A percentile compares a stretch with the other conserved stretches of the same genome.
These are phyloP conservation scores for Operophtera brumata DNA, from an alignment of 2,888 invertebrate species.

Conservation along the genomic window DNA sequence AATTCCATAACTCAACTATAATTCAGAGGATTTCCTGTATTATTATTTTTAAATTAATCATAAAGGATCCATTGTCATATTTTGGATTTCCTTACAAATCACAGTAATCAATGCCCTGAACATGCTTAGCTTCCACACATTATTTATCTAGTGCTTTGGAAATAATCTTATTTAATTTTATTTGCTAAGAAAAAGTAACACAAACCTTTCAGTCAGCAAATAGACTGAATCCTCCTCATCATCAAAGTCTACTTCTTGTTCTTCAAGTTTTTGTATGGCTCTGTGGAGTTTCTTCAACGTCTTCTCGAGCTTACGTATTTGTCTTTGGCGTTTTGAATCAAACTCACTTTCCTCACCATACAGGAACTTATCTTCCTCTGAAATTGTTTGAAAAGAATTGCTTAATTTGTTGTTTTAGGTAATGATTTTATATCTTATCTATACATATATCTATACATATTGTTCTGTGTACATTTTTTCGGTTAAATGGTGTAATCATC, in stretches of 20 bases:
- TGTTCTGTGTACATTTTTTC: no score
- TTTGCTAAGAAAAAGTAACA: not conserved
- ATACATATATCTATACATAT: no score
- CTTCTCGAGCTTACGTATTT: conserved; percentile 80
- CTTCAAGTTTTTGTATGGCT: conserved; percentile 84
- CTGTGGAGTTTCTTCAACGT: conserved; percentile 82
- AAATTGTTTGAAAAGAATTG: conserved; percentile 17
- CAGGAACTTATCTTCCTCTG: conserved; percentile 45
- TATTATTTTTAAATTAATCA: no score
- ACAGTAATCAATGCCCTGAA: not conserved
- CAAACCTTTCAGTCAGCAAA: conserved; percentile 83
- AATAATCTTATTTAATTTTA: not conserved
- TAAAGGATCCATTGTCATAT: no score
- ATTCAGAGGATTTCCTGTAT: no score
- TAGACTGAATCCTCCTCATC: conserved; percentile 87
- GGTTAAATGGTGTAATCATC: no score
- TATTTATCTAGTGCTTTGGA: conserved; percentile 35
- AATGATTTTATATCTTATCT: no score
- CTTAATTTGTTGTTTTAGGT: not conserved
- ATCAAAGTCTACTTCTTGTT: conserved; percentile 86
- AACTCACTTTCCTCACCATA: conserved; percentile 56
- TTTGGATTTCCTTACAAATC: not conserved
- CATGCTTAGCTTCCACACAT: conserved; percentile 10
- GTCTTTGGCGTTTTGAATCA: conserved; percentile 72
- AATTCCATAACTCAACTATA: no score